These are phyloP conservation scores for Muntiacus muntjak DNA, from an alignment of 2,113 vertebrate genomes.

Conservation along the genomic window DNA sequence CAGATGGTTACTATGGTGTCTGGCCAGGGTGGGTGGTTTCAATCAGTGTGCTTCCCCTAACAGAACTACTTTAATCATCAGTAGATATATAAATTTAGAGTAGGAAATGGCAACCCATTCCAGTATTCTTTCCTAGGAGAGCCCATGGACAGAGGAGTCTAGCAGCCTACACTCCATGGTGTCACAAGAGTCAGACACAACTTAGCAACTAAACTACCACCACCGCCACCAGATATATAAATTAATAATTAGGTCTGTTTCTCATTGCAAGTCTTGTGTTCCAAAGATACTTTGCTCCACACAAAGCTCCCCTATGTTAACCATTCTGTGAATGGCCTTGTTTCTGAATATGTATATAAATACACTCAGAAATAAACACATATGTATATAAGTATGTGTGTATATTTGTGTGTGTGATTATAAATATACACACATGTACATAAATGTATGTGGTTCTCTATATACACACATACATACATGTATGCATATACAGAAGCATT, in stretches of 20 bases:
- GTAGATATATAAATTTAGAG: constrained; percentile 44
- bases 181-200: neutral
- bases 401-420: no score
- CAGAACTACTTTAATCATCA: constrained; percentile 51
- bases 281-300: constrained; percentile 7
- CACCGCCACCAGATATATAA: neutral
- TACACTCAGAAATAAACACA: neutral
- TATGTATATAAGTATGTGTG: neutral
- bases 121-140: neutral
- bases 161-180: neutral
- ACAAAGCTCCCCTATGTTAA: neutral
- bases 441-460: neutral
- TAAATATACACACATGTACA: neutral
- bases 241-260: constrained; percentile 72
- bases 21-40: neutral
- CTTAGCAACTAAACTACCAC: neutral
- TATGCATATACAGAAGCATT: no score
- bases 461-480: neutral
- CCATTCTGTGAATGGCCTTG: neutral
- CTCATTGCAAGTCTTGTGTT: constrained; percentile 53
- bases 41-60: neutral
- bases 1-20: neutral
- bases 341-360: neutral
- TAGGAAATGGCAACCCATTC: neutral
- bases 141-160: neutral